Conservation (phyloP, 2,113 vertebrate species). For the Enhydra lutris region DNA sequence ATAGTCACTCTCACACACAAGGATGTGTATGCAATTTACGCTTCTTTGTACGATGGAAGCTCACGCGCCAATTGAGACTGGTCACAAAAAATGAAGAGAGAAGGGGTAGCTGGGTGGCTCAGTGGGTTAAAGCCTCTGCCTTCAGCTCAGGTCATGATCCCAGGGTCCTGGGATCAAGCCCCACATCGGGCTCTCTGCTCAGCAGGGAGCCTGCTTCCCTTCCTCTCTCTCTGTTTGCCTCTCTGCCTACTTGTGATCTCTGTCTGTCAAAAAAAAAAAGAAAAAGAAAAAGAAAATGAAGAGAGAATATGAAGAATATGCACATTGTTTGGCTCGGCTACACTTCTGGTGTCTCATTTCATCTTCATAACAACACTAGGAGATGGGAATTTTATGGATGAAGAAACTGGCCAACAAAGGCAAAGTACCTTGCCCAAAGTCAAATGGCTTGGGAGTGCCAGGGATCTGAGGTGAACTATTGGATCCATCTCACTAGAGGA, state of each 20-base stretch:
- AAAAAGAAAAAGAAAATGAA: neutral
- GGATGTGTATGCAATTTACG: neutral
- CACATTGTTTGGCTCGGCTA: neutral
- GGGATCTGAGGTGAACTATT: neutral
- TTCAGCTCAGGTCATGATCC: no score
- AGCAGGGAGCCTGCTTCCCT: no score
- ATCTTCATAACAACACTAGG: neutral
- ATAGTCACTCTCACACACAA: neutral
- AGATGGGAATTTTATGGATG: neutral
- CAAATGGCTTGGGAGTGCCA: neutral
- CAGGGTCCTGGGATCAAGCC: no score
- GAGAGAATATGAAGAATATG: neutral
- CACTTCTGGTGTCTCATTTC: neutral
- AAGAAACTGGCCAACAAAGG: neutral
- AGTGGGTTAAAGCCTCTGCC: no score
- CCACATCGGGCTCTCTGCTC: no score
- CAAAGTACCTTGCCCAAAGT: neutral
- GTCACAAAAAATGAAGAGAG: neutral
- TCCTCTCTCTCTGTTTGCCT: no score
- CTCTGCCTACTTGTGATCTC: no score
- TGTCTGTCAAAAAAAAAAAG: no score
- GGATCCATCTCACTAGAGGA: neutral
- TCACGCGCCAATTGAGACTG: neutral
- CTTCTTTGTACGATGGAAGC: neutral
- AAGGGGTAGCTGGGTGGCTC: no score